Evolutionary conservation across 2,113 vertebrate species (phyloP).

Genomic region (Poecilia latipinna): DNA sequence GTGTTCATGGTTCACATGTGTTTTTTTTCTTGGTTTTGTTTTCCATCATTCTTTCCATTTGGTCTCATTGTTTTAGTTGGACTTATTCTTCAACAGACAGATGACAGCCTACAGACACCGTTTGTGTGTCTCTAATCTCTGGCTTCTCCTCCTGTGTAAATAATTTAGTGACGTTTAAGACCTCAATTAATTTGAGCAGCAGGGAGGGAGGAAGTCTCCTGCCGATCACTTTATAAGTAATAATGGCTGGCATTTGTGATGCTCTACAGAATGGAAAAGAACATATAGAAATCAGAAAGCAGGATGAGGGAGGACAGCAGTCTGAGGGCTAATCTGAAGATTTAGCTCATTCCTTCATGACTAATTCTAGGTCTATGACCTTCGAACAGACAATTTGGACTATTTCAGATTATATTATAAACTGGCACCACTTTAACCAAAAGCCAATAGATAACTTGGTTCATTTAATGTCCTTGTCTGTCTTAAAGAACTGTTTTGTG

Average conservation of each 20-base stretch:
- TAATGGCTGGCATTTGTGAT: slow-evolving; percentile 78
- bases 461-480: no score
- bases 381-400: no score
- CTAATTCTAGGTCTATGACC: no score
- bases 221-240: slow-evolving; percentile 75
- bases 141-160: slow-evolving; percentile 69
- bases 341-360: no score
- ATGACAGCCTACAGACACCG: not conserved
- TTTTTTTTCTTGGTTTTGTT: no score
- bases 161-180: slow-evolving; percentile 80
- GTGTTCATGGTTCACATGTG: no score
- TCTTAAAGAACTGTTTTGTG: no score
- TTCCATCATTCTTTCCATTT: not conserved
- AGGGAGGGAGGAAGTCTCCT: slow-evolving; percentile 71
- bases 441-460: no score
- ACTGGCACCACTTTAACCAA: no score
- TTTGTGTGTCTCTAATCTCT: slow-evolving; percentile 44
- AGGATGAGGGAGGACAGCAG: not conserved
- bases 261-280: slow-evolving; percentile 23
- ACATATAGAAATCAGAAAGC: slow-evolving; percentile 20
- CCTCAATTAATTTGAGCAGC: slow-evolving; percentile 77
- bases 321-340: not conserved
- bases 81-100: not conserved
- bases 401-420: no score
- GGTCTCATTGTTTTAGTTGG: not conserved